Evolutionary conservation across 2,797 vertebrate species (phyloP).

Genomic region (Denticeps clupeoides): DNA sequence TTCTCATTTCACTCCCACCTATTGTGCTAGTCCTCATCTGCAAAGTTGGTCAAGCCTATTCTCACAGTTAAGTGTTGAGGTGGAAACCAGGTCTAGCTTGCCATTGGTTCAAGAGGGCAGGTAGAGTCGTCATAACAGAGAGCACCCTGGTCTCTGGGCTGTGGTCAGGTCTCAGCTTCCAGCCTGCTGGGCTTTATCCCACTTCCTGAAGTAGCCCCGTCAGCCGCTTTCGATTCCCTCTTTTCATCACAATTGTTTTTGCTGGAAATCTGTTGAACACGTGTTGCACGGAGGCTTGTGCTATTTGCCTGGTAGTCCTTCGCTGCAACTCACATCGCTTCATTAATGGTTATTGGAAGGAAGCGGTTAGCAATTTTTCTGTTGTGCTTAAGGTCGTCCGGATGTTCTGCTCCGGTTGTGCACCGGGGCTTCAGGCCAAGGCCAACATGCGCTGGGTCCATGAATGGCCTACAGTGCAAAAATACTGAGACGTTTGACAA

Average conservation of each 20-base stretch:
- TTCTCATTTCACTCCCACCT: no score
- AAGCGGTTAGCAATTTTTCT: constrained; percentile 17
- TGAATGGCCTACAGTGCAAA: constrained; percentile 4
- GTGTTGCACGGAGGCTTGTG: constrained; percentile 21
- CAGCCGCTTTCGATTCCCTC: not conserved
- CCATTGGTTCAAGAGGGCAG: no score
- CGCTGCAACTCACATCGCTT: constrained; percentile 21
- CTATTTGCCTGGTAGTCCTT: constrained; percentile 26
- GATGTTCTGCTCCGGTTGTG: constrained; percentile 8
- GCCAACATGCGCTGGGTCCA: constrained; percentile 9
- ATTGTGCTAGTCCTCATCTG: no score
- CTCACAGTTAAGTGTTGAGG: no score
- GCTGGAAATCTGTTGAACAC: constrained; percentile 33
- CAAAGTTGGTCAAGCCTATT: no score
- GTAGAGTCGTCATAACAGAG: constrained; percentile 26
- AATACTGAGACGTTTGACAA: constrained; percentile 4
- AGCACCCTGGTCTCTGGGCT: constrained; percentile 24
- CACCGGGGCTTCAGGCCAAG: constrained; percentile 9
- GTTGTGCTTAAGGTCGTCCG: constrained; percentile 14
- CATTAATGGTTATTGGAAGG: constrained; percentile 35
- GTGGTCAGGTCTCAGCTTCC: no score
- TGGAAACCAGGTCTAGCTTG: no score
- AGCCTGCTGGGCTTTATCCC: not conserved
- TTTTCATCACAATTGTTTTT: not conserved
- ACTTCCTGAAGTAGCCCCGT: constrained; percentile 5